Percentiles rank a stretch among this genome's conserved stretches.
Conservation (phyloP, 2,797 vertebrate species). For the Epinephelus awoara region DNA sequence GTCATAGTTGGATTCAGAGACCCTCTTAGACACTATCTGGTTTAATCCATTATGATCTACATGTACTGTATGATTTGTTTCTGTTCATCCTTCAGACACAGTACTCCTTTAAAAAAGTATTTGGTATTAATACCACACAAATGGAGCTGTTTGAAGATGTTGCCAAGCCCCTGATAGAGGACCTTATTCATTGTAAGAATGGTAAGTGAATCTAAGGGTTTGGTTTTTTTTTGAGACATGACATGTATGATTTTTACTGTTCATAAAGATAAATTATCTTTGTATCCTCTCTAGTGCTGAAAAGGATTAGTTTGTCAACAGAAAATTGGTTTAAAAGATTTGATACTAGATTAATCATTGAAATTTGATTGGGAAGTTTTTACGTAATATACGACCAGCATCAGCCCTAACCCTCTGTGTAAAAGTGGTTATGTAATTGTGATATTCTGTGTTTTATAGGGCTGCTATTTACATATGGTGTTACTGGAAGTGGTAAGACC, state of each 20-base stretch:
- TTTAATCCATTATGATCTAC: neutral
- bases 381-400: neutral
- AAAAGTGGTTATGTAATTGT: neutral
- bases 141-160: constrained; percentile 93
- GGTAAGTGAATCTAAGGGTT: constrained; percentile 81
- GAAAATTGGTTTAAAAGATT: neutral
- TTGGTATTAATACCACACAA: constrained; percentile 91
- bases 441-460: constrained; percentile 79
- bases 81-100: constrained; percentile 86
- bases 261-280: neutral
- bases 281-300: neutral
- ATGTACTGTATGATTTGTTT: too few species aligned
- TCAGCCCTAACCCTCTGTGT: neutral
- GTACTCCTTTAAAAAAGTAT: constrained; percentile 96
- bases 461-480: constrained; percentile 96
- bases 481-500: constrained; percentile 98
- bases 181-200: constrained; percentile 94
- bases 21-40: neutral
- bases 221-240: neutral
- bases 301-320: neutral
- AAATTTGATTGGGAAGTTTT: neutral
- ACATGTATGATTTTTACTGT: neutral
- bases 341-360: neutral
- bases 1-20: neutral
- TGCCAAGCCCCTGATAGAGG: constrained; percentile 92